Evolutionary conservation across 2,113 vertebrate species (phyloP), one percentile per base, ranked within the genome.

Genomic region (Phalacrocorax carbo): DNA sequence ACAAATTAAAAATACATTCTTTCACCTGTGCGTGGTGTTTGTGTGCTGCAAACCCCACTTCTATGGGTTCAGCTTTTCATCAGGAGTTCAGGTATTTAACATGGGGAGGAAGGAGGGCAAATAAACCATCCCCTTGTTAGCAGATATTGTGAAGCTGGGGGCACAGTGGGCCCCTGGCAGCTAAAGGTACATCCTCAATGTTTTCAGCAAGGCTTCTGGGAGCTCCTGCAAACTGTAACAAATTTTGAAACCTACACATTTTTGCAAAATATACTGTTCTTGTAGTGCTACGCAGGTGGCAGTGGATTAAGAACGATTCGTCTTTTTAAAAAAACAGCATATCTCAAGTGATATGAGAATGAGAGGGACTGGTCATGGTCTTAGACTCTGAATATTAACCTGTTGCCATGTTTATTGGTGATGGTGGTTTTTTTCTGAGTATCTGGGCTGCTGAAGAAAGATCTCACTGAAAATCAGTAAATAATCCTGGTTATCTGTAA

Each of bases 401-500:
- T 30, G 34, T n/a, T 40, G 32, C n/a, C 4, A 1, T 5, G n/a
- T 60, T 79, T 52, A 19, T 58, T 0, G 1, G 19, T 32, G 36
- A 34, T 34, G 51, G 42, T 2, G 40, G 42, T 11, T 27, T 80
- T 44, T 22, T 61, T 18, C 46, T 18, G 55, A 68, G 32, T 38
- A 7, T 38, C 18, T 44, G 86, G 49, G 71, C 54, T 92, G 82
- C 73, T 91, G 80, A 69, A 69, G 23, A 57, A 52, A 13, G 57
- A 60, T 34, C 15, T 90, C 19, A 3, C 21, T 82, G 76, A 62
- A 38, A 68, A 68, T 10, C 55, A 27, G 42, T 15, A 54, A 76
- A 42, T 92, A 8, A 15, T 40, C 26, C 32, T 85, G 86, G 32
- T 90, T 93, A 40, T 40, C 48, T 92, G 58, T 97, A 86, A 96